phyloP scores from a whole-genome alignment of 2,888 invertebrate species.

The Camptogramma bilineatum region DNA sequence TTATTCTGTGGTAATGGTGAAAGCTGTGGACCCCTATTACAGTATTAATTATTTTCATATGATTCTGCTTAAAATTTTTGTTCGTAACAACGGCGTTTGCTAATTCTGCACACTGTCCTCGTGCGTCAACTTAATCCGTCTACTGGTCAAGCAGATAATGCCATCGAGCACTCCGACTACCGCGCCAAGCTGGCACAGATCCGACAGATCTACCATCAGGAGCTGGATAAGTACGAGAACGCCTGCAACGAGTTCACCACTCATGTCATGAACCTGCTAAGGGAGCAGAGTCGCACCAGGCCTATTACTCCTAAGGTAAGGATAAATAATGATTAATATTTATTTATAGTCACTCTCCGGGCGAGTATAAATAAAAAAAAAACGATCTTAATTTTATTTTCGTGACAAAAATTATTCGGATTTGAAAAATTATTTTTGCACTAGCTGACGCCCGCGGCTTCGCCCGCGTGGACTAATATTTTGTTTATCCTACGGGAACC shows the following conservation, averaged over 20 bases:
- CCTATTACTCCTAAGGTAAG: constrained; percentile 96
- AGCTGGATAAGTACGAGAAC: constrained; percentile 99
- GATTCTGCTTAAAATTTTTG: constrained; percentile 9
- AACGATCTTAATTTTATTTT: no score
- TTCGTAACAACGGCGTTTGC: constrained; percentile 57
- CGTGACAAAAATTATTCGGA: no score
- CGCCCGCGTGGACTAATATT: no score
- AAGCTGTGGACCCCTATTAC: no score
- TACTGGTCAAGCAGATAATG: constrained; percentile 94
- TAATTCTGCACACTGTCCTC: constrained; percentile 54
- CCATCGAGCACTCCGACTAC: constrained; percentile 99
- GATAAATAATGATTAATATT: no score
- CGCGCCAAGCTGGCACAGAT: constrained; percentile 99
- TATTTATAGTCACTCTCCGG: no score
- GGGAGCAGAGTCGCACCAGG: constrained; percentile 98
- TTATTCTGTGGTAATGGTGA: no score
- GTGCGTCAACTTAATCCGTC: constrained; percentile 71
- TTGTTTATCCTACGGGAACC: no score
- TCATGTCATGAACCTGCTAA: constrained; percentile 99
- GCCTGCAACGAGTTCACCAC: constrained; percentile 99
- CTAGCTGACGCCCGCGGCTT: no score
- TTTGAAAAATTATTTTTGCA: no score
- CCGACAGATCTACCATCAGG: constrained; percentile 99
- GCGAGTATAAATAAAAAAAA: no score
- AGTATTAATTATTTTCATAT: no score